Evolutionary conservation across 2,113 vertebrate genomes (phyloP).

Genomic region (Bufo bufo): DNA sequence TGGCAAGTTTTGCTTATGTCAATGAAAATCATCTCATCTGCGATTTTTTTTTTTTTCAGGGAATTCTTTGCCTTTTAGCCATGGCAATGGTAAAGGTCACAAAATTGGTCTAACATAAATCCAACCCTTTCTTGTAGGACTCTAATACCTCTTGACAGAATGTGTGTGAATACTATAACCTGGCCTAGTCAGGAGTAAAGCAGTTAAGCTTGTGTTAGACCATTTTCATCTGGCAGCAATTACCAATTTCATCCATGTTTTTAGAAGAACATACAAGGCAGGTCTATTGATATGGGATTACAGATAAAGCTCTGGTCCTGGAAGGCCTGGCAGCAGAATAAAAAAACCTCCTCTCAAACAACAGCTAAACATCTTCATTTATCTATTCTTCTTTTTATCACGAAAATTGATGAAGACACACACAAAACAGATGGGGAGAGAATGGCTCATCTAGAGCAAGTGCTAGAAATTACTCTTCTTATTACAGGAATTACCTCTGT

Average conservation of each 20-base stretch:
- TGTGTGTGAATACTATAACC: slow-evolving; percentile 52
- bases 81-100: slow-evolving; percentile 14
- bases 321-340: slow-evolving; percentile 31
- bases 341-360: neutral
- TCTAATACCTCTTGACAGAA: slow-evolving; percentile 50
- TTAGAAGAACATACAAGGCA: slow-evolving; percentile 26
- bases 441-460: slow-evolving; percentile 22
- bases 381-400: slow-evolving; percentile 41
- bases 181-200: slow-evolving; percentile 39
- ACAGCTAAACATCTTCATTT: slow-evolving; percentile 34
- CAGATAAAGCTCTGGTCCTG: slow-evolving; percentile 32
- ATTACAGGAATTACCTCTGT: slow-evolving; percentile 69
- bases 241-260: slow-evolving; percentile 42
- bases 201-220: slow-evolving; percentile 12
- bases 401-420: slow-evolving; percentile 48
- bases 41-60: neutral
- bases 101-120: slow-evolving; percentile 3
- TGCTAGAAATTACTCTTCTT: slow-evolving; percentile 46
- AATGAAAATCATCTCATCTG: neutral
- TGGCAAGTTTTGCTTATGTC: too few relatives aligned
- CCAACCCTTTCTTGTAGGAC: neutral
- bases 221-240: slow-evolving; percentile 55
- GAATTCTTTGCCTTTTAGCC: neutral
- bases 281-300: slow-evolving; percentile 45
- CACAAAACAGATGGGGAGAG: slow-evolving; percentile 40